phyloP scores from a whole-genome alignment of 2,888 invertebrate species.

The Argynnis bischoffii region DNA sequence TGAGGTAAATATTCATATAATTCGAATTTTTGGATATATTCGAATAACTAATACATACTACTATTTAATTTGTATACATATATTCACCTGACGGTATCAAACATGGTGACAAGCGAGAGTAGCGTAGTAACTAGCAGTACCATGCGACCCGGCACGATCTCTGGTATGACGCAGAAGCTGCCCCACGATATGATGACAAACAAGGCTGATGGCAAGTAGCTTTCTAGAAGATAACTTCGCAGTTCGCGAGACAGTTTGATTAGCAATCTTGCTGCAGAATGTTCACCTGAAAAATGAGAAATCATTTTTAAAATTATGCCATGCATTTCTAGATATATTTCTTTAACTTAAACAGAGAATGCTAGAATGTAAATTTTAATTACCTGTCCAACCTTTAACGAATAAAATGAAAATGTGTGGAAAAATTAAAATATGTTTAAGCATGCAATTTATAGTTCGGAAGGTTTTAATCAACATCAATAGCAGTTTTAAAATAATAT shows the following conservation, averaged over 20 bases:
- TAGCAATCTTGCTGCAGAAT: conserved; percentile 83
- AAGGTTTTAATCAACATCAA: too few species aligned
- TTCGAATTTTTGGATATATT: neutral
- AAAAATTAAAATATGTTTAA: too few species aligned
- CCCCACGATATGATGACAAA: conserved; percentile 87
- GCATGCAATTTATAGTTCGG: too few species aligned
- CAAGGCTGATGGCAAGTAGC: conserved; percentile 84
- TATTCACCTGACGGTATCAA: conserved; percentile 83
- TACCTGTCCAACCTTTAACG: too few species aligned
- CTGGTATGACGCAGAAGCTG: conserved; percentile 85
- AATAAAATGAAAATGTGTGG: too few species aligned
- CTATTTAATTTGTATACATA: neutral
- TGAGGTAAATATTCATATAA: too few species aligned
- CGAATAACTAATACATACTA: neutral
- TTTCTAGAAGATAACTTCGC: conserved; percentile 83
- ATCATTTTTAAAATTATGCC: neutral
- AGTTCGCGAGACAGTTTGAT: conserved; percentile 84
- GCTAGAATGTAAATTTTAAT: too few species aligned
- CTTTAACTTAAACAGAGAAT: too few species aligned
- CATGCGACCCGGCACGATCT: conserved; percentile 85
- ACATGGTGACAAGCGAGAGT: conserved; percentile 85
- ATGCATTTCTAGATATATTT: neutral
- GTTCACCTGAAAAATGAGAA: conserved; percentile 72
- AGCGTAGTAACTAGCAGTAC: conserved; percentile 84
- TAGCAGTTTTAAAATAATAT: too few species aligned